A percentile compares a stretch with the other conserved stretches of the same genome.
These are phyloP conservation scores for Osmerus mordax DNA, from an alignment of 2,113 vertebrate species.

Conservation along the genomic window DNA sequence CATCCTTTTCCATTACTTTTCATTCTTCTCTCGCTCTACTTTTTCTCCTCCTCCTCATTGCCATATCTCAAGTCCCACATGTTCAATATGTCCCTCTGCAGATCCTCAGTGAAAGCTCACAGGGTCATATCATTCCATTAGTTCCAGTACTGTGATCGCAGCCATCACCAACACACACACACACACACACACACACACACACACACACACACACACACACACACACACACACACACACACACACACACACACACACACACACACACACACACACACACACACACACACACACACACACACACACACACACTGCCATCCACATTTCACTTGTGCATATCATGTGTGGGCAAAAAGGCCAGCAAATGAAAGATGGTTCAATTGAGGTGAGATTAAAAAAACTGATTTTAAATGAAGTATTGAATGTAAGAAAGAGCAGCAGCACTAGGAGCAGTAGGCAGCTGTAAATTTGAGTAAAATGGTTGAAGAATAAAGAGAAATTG, in stretches of 20 bases:
- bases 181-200: neutral
- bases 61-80: neutral
- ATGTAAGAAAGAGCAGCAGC: too few species aligned
- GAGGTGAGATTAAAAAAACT: too few species aligned
- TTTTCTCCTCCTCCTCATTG: neutral
- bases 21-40: neutral
- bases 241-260: neutral
- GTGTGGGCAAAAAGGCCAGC: too few species aligned
- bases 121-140: conserved; percentile 2
- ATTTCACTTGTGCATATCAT: neutral
- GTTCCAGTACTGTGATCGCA: neutral
- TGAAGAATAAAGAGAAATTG: too few species aligned
- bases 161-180: neutral
- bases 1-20: neutral
- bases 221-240: neutral
- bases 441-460: too few species aligned
- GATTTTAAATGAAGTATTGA: too few species aligned
- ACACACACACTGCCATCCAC: neutral
- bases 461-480: too few species aligned
- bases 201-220: neutral
- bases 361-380: too few species aligned
- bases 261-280: neutral
- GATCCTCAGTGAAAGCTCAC: neutral
- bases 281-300: neutral
- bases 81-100: neutral